Base-by-base conservation (phyloP, 2,113 vertebrate species). In the Oreocharis arfaki region DNA sequence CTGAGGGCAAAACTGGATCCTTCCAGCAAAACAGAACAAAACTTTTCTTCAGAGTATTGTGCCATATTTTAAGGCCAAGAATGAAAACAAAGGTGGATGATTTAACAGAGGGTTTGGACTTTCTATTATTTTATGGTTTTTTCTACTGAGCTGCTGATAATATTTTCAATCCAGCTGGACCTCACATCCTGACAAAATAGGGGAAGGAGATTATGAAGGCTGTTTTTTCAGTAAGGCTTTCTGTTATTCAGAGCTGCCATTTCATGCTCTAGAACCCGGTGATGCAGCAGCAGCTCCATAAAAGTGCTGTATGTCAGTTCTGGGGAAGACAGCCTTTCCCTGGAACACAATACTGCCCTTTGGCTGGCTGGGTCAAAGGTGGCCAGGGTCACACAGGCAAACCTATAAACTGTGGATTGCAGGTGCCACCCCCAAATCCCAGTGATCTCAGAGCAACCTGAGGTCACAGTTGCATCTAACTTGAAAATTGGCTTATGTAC, bases 401-500 rank as follows among this genome's bases (percentile, higher is more conserved):
- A 83, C 41, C 60, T 44, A 90, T 92, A 47, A 94, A 65, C 47
- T 52, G 50, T 50, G 89, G 76, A 60, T 75, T 95, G 87, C 63
- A 94, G 93, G 90, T 87, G 82, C 55, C 79, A 96, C 59, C 87
- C 70, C 67, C 60, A 94, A 94, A 92, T 91, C 93, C 89, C 97
- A 95, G 23, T 16, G 87, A 85, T 85, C 93, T 70, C 82, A 65
- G 89, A 63, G 76, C 53, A 96, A 91, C 76, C 73, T 32, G 59
- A 97, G 95, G 93, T 97, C 94, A 96, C 67, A 80, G 52, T 57
- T 84, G 89, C 87, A 88, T 64, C 90, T 21, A 71, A 91, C 87
- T 47, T 87, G 92, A 96, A 97, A 96, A 94, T 69, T 95, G 94
- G 89, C 55, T 81, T 74, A 93, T 12, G 63, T 57, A 71, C 93